Conservation (phyloP, 2,888 invertebrate genomes). For the Branchipolynoe longqiensis region DNA sequence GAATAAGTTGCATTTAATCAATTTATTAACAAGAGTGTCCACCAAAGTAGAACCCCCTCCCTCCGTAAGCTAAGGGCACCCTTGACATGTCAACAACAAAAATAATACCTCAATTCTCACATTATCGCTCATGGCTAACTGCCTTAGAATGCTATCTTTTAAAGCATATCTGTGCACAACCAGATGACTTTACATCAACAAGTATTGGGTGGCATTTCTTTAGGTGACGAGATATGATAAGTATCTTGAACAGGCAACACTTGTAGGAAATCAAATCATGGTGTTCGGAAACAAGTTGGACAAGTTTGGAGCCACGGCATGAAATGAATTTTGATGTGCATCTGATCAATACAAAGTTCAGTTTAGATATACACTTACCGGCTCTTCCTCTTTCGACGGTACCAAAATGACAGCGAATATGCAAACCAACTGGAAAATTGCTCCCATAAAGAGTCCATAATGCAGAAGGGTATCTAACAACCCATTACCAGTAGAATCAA, state of each 20-base stretch:
- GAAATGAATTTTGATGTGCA: too few species aligned
- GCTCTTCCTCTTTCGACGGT: constrained; percentile 85
- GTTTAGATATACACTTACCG: constrained; percentile 68
- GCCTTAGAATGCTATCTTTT: neutral
- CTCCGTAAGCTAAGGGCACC: too few species aligned
- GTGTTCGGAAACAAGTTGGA: neutral
- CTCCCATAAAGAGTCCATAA: constrained; percentile 91
- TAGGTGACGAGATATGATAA: too few species aligned
- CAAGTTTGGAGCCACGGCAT: neutral
- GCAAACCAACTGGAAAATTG: constrained; percentile 92
- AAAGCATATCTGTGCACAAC: neutral
- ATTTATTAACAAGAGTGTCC: too few species aligned
- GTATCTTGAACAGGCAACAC: too few species aligned
- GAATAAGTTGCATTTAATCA: too few species aligned
- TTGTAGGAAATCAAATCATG: too few species aligned
- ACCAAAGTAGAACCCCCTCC: neutral
- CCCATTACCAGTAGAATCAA: constrained; percentile 37
- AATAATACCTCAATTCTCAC: neutral
- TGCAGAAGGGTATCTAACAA: constrained; percentile 88
- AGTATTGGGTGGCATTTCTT: too few species aligned
- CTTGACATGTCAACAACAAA: neutral
- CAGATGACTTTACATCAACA: neutral
- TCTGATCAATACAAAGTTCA: too few species aligned
- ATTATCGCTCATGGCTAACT: neutral
- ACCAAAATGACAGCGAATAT: constrained; percentile 91